Evolutionary conservation across 2,797 vertebrate genomes (phyloP).

Genomic region (Myripristis jacobus): DNA sequence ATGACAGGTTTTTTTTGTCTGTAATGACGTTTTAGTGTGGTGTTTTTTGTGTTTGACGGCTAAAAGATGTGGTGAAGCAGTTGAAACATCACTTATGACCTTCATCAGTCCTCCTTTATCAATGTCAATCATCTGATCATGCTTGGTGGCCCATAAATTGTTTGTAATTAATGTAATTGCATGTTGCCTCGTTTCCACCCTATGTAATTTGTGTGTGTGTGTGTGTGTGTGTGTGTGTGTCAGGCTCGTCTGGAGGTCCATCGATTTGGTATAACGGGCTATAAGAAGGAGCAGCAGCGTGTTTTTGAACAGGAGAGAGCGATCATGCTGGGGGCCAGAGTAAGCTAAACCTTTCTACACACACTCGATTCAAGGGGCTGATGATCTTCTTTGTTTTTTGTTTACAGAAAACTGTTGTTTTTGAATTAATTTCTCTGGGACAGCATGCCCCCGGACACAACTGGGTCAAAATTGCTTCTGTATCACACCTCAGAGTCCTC

Average conservation of each 20-base stretch:
- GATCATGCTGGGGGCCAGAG: constrained; percentile 94
- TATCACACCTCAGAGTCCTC: background rate
- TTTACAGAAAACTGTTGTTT: too few relatives aligned
- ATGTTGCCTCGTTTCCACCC: background rate
- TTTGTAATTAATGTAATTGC: background rate
- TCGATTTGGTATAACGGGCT: constrained; percentile 94
- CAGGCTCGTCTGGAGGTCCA: constrained; percentile 96
- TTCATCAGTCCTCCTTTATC: too few relatives aligned
- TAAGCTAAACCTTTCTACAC: constrained; percentile 61
- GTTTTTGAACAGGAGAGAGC: constrained; percentile 93
- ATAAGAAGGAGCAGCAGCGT: constrained; percentile 92
- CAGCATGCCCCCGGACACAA: too few relatives aligned
- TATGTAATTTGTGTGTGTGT: background rate
- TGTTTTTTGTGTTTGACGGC: too few relatives aligned
- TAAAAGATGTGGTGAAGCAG: too few relatives aligned
- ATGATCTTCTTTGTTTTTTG: too few relatives aligned
- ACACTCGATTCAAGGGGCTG: too few relatives aligned
- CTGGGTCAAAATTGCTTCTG: background rate
- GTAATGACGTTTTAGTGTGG: too few relatives aligned
- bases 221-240: background rate
- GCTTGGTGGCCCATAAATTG: background rate
- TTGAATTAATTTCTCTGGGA: too few relatives aligned
- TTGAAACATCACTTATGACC: background rate
- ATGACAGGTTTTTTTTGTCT: too few relatives aligned
- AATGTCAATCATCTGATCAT: too few relatives aligned